A percentile compares a stretch with the other conserved stretches of the same genome.
Evolutionary conservation across 1,140 invertebrate species (phyloP).

Genomic region (Wiebesia pumilae): DNA sequence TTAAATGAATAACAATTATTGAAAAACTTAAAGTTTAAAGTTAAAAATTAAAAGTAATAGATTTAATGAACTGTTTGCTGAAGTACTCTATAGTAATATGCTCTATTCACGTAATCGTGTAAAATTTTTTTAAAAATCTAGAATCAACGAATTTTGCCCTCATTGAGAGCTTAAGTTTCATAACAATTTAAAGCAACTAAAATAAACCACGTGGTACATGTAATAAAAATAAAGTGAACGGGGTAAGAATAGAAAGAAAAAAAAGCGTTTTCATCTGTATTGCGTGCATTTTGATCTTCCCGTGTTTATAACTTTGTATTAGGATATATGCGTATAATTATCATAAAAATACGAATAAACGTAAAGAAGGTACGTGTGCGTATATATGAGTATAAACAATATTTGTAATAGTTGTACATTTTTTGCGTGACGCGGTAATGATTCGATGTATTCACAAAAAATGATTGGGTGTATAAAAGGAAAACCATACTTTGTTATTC

Average conservation of each 20-base stretch:
- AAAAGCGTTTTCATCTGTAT: constrained; percentile 11
- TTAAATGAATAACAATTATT: not conserved
- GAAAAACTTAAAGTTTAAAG: not conserved
- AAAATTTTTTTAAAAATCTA: constrained; percentile 35
- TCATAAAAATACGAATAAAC: constrained; percentile 8
- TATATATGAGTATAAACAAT: constrained; percentile 63
- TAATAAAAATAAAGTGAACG: constrained; percentile 42
- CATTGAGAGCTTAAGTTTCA: constrained; percentile 52
- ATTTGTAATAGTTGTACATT: constrained; percentile 67
- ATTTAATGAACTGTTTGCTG: not conserved
- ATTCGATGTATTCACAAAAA: constrained; percentile 8
- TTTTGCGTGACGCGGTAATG: constrained; percentile 52
- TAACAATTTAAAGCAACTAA: constrained; percentile 49
- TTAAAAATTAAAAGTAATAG: not conserved
- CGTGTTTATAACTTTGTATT: constrained; percentile 69
- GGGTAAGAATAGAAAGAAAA: constrained; percentile 30
- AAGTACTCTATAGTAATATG: not conserved
- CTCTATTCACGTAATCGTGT: constrained; percentile 13
- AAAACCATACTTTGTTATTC: constrained; percentile 21
- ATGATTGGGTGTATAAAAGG: not conserved
- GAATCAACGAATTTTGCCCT: constrained; percentile 52
- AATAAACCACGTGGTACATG: constrained; percentile 19
- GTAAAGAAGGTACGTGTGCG: constrained; percentile 30
- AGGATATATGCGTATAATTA: constrained; percentile 56
- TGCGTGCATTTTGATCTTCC: constrained; percentile 58